These are phyloP conservation scores for Helleia helle DNA, from an alignment of 2,888 invertebrate genomes.

Conservation along the genomic window DNA sequence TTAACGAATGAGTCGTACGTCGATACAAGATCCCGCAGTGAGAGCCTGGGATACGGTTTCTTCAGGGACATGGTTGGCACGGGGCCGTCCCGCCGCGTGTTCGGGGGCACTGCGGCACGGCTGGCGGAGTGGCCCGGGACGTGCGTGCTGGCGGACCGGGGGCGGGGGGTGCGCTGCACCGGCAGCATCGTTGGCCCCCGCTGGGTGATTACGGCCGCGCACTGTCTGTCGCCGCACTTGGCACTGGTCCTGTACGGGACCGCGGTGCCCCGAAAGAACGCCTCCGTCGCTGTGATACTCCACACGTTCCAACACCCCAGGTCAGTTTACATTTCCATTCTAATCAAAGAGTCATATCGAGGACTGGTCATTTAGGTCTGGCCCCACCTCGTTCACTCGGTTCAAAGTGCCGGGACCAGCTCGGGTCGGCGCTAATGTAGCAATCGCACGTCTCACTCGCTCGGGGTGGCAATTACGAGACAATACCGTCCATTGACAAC, in stretches of 20 bases:
- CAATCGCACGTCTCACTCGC: no score
- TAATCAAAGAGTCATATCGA: no score
- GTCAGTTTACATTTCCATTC: no score
- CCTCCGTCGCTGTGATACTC: conserved; percentile 33
- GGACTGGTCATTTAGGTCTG: no score
- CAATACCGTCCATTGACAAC: no score
- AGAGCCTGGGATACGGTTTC: conserved; percentile 28
- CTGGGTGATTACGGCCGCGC: conserved; percentile 59
- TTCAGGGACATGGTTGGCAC: conserved; percentile 27
- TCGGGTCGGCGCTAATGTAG: no score
- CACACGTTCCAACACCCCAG: conserved; percentile 47
- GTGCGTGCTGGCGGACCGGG: conserved; percentile 46
- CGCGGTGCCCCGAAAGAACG: conserved; percentile 29
- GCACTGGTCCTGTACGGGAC: conserved; percentile 49
- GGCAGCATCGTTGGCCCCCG: conserved; percentile 37
- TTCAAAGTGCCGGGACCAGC: no score
- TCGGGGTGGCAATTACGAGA: no score
- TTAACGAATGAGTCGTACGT: no score
- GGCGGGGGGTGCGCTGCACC: conserved; percentile 44
- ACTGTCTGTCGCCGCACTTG: conserved; percentile 41
- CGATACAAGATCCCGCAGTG: no score
- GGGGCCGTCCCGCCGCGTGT: conserved; percentile 39
- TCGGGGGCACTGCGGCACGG: conserved; percentile 37
- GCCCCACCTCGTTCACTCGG: no score
- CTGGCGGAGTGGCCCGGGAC: conserved; percentile 31